Base-by-base conservation (phyloP, 1,140 invertebrate genomes). In the Panagrolaimus sp. region DNA sequence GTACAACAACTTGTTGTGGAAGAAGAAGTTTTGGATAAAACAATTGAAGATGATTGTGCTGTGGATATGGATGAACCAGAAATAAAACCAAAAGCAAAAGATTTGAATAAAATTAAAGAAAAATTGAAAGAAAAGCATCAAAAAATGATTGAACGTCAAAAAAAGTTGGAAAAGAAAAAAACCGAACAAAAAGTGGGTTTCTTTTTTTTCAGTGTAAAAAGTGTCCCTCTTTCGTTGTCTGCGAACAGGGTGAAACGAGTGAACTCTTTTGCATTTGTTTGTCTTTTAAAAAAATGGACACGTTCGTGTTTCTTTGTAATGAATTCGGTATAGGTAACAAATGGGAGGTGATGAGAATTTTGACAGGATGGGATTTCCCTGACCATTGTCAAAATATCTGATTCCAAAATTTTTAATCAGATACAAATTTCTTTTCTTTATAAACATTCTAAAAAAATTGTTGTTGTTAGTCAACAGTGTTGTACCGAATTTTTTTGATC, bases 401-500 rank as follows among this genome's bases (percentile, higher is more conserved):
- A 58, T 58, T 58, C 52, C 52, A 58, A 58, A 15, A 52, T 52
- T 52, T 52, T 52, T n/a, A 52, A 12, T 52, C n/a, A 46, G 9
- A 46, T n/a, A 46, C n/a, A 52, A 52, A 52, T n/a, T n/a, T n/a
- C n/a, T n/a, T n/a, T n/a, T n/a, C n/a, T n/a, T n/a, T n/a, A n/a
- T n/a, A n/a, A n/a, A n/a, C n/a, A n/a, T n/a, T n/a, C n/a, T n/a
- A n/a, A n/a, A n/a, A n/a, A n/a, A n/a, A n/a, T n/a, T n/a, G n/a
- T n/a, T n/a, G n/a, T n/a, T n/a, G n/a, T n/a, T n/a, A n/a, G n/a
- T n/a, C n/a, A n/a, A n/a, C n/a, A n/a, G n/a, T n/a, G n/a, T n/a
- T n/a, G n/a, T n/a, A n/a, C n/a, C n/a, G n/a, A n/a, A n/a, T n/a
- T n/a, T n/a, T n/a, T n/a, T n/a, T n/a, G n/a, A n/a, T n/a, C n/a